Conservation (phyloP, 2,113 vertebrate genomes). For the Balaeniceps rex region DNA sequence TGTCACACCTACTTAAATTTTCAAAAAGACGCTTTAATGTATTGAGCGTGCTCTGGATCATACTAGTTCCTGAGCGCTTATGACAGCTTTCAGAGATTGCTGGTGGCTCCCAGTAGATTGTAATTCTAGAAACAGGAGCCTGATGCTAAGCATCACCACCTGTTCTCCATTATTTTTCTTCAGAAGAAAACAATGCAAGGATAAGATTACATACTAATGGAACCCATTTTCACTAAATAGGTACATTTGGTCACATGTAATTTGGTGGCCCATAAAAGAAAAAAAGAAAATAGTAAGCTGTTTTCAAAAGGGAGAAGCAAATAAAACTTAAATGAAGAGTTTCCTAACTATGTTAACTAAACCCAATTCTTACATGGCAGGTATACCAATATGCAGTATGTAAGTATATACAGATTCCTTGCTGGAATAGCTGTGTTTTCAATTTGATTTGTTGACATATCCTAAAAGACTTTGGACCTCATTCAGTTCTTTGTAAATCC, state of each 20-base stretch:
- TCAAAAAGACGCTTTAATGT: constrained; percentile 65
- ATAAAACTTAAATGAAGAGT: constrained; percentile 34
- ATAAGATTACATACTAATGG: constrained; percentile 72
- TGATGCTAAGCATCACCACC: constrained; percentile 68
- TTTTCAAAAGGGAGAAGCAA: constrained; percentile 53
- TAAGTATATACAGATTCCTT: neutral
- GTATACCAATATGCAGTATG: neutral
- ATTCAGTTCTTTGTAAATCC: constrained; percentile 23
- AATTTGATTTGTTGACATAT: constrained; percentile 36
- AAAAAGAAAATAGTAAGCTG: constrained; percentile 27
- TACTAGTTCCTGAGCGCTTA: constrained; percentile 60
- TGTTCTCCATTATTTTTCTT: constrained; percentile 74
- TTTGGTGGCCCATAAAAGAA: constrained; percentile 69
- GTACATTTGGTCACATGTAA: constrained; percentile 71
- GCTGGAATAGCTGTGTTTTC: constrained; percentile 16
- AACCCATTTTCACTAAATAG: constrained; percentile 74
- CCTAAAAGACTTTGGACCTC: constrained; percentile 31
- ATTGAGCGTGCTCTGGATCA: constrained; percentile 54
- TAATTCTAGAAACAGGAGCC: constrained; percentile 78
- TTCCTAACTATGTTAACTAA: constrained; percentile 3
- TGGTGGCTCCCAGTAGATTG: constrained; percentile 69
- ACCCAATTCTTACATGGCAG: neutral
- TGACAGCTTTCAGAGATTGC: constrained; percentile 69
- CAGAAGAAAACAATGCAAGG: constrained; percentile 74
- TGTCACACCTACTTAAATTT: constrained; percentile 70